Evolutionary conservation across 2,888 invertebrate genomes (phyloP), one percentile per base, ranked within the genome.

Genomic region (Acleris holmiana): DNA sequence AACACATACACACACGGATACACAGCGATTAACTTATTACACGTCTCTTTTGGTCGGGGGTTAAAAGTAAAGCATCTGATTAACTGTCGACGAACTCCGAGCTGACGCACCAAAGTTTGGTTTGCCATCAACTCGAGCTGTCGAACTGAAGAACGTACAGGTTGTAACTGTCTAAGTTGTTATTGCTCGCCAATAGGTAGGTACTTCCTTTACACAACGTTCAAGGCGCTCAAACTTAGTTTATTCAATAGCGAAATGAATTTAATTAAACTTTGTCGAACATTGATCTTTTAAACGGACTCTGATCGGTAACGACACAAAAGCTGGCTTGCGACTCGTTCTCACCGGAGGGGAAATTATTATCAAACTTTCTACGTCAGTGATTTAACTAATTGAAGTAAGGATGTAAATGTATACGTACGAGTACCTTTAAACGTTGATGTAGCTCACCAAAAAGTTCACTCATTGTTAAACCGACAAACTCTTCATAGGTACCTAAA

Each of bases 101-200:
- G 74, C 77, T 74, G 85, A 83, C 86, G 85, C 87, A 85, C 84
- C 87, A 86, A 89, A 89, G 79, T 88, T 85, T 77, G 67, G 76
- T 76, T 77, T 78, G 77, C 76, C 76, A 69, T 73, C 69, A 72
- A 71, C 77, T 79, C 75, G 72, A 71, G 77, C 74, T 73, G 71
- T 76, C 73, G 75, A 84, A 84, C 80, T 79, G 75, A 74, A 76
- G 75, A 76, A 75, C 72, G 73, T 68, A 71, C 77, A 83, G 82
- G 82, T 83, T 86, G 82, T 82, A 85, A 85, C 86, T 85, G 84
- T 84, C 86, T 76, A 86, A 87, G 82, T 85, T 87, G 84, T 85
- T 85, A 85, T 84, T 83, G 80, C 78, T 73, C 69, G 75, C 70
- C 75, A n/a, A n/a, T n/a, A n/a, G n/a, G n/a, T n/a, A n/a, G 74